Evolutionary conservation across 2,888 invertebrate species (phyloP), one percentile per base, ranked within the genome.

Genomic region (Synergus itoensis): DNA sequence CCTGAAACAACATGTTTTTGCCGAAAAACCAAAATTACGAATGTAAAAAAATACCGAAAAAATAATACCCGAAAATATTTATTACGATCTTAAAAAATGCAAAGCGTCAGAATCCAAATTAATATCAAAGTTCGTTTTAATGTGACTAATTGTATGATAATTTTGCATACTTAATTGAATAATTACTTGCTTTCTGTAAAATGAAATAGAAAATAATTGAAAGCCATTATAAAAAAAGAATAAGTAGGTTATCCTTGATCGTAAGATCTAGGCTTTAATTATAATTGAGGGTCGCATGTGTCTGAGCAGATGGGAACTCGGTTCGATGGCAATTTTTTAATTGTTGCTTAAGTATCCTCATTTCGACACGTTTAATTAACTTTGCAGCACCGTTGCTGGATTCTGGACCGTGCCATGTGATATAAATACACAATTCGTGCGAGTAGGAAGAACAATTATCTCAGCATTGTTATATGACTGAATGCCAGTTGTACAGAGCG

Each of bases 311-410:
- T 65, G 65, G n/a, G n/a, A 41, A 65, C 40, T 65, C 16, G 65
- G 40, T 65, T 40, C 40, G 36, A 65, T n/a, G n/a, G 65, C 11
- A 65, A 40, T 41, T 65, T 63, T 65, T 65, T n/a, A 65, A 65
- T 65, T 65, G 65, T 65, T 65, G 41, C 18, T 40, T 4, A 40
- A 40, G 65, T 65, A 65, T 41, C 40, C 40, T 65, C 8, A 65
- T 65, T 65, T 65, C 65, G n/a, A 41, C 40, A 65, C n/a, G 40
- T 48, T 36, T 48, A 45, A 75, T 53, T 36, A 75, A 75, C 43
- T 75, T 48, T 18, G 28, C 48, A 75, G 43, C 53, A 45, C 18
- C 21, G 21, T 16, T 53, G 18, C 18, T 75, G 57, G 36, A 36
- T 75, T 43, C 57, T n/a, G 18, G 43, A n/a, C 16, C 36, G 9